Conservation (phyloP, 1,140 invertebrate species). For the Coptotermes formosanus region DNA sequence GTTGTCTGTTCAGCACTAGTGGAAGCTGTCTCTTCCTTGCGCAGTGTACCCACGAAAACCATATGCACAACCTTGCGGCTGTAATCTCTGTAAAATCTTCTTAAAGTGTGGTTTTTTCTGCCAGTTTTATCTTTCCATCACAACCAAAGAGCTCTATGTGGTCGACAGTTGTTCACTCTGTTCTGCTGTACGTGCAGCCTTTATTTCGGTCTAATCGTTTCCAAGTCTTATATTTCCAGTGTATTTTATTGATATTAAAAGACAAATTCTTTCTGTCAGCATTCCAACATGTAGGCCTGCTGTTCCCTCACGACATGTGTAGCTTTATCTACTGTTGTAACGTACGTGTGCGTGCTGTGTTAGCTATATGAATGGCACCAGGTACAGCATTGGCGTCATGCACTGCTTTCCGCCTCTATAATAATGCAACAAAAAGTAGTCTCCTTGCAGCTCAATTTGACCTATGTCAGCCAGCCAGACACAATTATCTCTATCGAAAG, state of each 20-base stretch:
- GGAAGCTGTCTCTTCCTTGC: background rate
- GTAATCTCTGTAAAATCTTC: background rate
- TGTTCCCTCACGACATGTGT: too few relatives aligned
- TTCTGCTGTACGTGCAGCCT: background rate
- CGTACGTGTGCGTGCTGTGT: too few relatives aligned
- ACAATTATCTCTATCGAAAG: too few relatives aligned
- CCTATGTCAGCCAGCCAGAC: too few relatives aligned
- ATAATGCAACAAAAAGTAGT: too few relatives aligned
- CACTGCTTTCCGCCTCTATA: too few relatives aligned
- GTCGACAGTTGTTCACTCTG: background rate
- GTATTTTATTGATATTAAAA: background rate
- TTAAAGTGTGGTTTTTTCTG: background rate
- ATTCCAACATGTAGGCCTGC: background rate
- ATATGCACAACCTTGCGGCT: background rate
- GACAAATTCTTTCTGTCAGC: background rate
- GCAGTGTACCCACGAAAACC: background rate
- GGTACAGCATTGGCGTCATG: too few relatives aligned
- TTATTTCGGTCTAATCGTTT: background rate
- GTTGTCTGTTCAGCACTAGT: background rate
- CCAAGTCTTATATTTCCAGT: background rate
- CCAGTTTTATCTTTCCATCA: background rate
- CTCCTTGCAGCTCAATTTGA: too few relatives aligned
- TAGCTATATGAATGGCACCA: too few relatives aligned
- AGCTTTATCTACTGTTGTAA: too few relatives aligned
- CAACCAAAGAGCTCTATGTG: background rate